Conservation (phyloP, 2,888 invertebrate species). For the Galerucella pusilla region DNA sequence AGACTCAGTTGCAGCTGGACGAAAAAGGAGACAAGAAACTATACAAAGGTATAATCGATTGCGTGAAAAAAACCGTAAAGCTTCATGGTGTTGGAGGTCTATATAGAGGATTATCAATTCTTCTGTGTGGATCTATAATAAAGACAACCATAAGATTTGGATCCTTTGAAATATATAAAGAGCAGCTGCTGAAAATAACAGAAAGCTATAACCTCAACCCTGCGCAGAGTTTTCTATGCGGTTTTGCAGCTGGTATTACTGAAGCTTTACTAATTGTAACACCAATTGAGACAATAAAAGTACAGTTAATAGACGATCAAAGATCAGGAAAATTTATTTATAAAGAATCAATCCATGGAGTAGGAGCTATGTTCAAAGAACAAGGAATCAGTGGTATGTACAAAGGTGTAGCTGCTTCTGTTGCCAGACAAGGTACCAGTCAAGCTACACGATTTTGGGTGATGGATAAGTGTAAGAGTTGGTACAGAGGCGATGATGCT, state of each 20-base stretch:
- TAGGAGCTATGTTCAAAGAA: conserved; percentile 82
- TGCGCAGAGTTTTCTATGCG: conserved; percentile 85
- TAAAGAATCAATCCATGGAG: conserved; percentile 94
- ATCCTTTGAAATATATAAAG: conserved; percentile 93
- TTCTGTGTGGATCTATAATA: conserved; percentile 97
- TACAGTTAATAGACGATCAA: conserved; percentile 99
- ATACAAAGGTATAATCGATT: conserved; percentile 90
- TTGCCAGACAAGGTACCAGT: conserved; percentile 20
- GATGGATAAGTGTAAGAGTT: conserved; percentile 22
- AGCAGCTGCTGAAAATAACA: conserved; percentile 74
- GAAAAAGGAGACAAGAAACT: conserved; percentile 85
- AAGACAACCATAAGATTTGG: conserved; percentile 99
- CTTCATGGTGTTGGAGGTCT: conserved; percentile 91
- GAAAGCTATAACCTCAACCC: conserved; percentile 81
- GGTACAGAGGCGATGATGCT: conserved; percentile 20
- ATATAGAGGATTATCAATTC: conserved; percentile 94
- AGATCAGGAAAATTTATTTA: conserved; percentile 89
- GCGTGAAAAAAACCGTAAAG: conserved; percentile 90
- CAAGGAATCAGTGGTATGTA: conserved; percentile 69
- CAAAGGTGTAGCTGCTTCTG: conserved; percentile 24
- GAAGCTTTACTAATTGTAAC: conserved; percentile 98
- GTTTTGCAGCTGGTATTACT: conserved; percentile 92
- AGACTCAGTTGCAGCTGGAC: conserved; percentile 97
- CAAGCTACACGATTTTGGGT: conserved; percentile 27
- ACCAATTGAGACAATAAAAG: conserved; percentile 99